A percentile compares a stretch with the other conserved stretches of the same genome.
These are phyloP conservation scores for Syngnathus scovelli DNA, from an alignment of 2,113 vertebrate genomes.

Conservation along the genomic window DNA sequence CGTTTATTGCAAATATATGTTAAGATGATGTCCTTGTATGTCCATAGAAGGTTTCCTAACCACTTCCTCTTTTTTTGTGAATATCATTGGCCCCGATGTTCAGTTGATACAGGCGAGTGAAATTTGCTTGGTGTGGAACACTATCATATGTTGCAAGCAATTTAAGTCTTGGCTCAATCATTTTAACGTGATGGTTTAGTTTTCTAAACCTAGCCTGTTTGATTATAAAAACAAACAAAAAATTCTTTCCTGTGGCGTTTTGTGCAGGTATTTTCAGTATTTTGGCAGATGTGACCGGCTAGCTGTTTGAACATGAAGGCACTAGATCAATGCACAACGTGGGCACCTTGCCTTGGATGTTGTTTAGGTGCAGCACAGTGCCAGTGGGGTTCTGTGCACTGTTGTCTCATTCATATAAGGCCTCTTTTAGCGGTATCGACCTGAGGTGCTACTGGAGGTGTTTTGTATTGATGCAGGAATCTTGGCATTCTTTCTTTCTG, in stretches of 20 bases:
- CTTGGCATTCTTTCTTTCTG: slow-evolving; percentile 52
- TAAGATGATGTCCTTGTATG: no score
- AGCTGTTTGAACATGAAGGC: slow-evolving; percentile 36
- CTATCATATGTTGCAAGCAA: not conserved
- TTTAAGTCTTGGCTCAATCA: not conserved
- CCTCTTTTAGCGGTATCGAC: slow-evolving; percentile 57
- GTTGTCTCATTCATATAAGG: slow-evolving; percentile 56
- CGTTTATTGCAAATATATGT: no score
- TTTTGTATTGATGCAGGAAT: slow-evolving; percentile 32
- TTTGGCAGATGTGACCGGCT: slow-evolving; percentile 23
- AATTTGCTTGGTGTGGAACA: not conserved
- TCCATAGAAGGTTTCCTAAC: no score
- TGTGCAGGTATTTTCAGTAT: slow-evolving; percentile 14
- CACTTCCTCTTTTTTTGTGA: no score
- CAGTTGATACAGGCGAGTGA: not conserved
- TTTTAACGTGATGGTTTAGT: not conserved
- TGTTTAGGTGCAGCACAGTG: slow-evolving; percentile 56
- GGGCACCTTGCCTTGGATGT: slow-evolving; percentile 34
- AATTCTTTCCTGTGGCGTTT: not conserved
- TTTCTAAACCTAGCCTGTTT: not conserved
- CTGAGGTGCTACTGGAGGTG: slow-evolving; percentile 28
- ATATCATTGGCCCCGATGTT: not conserved
- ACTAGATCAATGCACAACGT: slow-evolving; percentile 57
- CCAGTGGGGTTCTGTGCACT: slow-evolving; percentile 47
- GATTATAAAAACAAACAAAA: not conserved